These are phyloP conservation scores for Gila robusta DNA, from an alignment of 2,797 vertebrate species.

Conservation along the genomic window DNA sequence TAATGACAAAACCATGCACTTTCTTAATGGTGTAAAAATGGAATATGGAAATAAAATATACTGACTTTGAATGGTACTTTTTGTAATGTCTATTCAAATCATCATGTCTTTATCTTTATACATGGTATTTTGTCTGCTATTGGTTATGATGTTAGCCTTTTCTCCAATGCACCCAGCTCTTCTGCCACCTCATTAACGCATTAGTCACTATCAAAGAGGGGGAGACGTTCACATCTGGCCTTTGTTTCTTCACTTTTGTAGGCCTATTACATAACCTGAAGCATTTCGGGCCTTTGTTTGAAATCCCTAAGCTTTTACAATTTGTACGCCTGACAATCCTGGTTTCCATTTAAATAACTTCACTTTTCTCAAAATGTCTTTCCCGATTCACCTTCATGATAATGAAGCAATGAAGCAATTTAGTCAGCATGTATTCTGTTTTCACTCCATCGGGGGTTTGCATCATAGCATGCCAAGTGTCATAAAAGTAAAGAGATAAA, in stretches of 20 bases:
- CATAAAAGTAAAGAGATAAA: constrained; percentile 63
- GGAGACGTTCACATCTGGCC: constrained; percentile 42
- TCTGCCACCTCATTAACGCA: constrained; percentile 48
- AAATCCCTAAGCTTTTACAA: constrained; percentile 42
- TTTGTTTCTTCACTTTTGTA: constrained; percentile 22
- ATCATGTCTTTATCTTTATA: background rate
- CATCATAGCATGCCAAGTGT: constrained; percentile 54
- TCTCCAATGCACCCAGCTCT: constrained; percentile 50
- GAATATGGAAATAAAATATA: background rate
- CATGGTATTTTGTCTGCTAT: background rate
- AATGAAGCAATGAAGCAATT: constrained; percentile 58
- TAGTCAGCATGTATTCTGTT: constrained; percentile 46
- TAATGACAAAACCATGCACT: background rate
- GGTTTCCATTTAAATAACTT: constrained; percentile 30
- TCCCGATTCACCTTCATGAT: constrained; percentile 46
- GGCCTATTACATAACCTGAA: constrained; percentile 46
- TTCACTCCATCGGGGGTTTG: constrained; percentile 44
- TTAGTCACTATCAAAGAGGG: constrained; percentile 29
- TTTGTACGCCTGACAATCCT: constrained; percentile 52
- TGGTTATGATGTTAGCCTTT: constrained; percentile 44
- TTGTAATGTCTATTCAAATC: background rate
- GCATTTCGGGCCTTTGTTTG: constrained; percentile 34
- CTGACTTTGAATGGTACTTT: background rate
- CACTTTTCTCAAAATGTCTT: constrained; percentile 46
- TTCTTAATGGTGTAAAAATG: background rate